A percentile compares a stretch with the other conserved stretches of the same genome.
Evolutionary conservation across 2,888 invertebrate species (phyloP).

Genomic region (Drosophila pegasa): DNA sequence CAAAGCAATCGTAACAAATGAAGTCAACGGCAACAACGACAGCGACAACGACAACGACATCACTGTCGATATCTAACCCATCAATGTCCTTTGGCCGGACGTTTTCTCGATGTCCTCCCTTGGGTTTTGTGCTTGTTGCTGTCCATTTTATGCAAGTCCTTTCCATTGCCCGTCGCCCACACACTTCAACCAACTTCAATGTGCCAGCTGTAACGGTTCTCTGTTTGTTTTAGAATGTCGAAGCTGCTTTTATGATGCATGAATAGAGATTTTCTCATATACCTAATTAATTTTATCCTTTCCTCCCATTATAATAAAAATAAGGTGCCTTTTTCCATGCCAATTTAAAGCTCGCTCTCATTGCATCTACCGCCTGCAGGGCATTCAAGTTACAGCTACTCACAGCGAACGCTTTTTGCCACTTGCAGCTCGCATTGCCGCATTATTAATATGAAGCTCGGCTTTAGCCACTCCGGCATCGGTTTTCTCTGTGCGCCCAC

Average conservation of each 20-base stretch:
- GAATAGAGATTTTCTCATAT: too few relatives aligned
- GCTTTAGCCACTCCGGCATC: constrained; percentile 16
- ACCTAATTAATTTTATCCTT: too few relatives aligned
- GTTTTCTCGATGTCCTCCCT: not conserved
- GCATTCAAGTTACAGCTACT: not conserved
- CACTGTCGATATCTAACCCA: constrained; percentile 32
- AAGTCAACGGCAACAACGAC: constrained; percentile 60
- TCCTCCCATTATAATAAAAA: not conserved
- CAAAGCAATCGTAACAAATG: constrained; percentile 78
- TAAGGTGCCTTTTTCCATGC: not conserved
- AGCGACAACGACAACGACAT: constrained; percentile 9
- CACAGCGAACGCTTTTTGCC: not conserved
- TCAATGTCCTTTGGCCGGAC: constrained; percentile 2
- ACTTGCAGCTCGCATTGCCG: constrained; percentile 33
- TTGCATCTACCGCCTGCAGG: not conserved
- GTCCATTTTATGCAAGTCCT: constrained; percentile 44
- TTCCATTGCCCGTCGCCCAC: not conserved
- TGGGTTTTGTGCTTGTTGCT: constrained; percentile 18
- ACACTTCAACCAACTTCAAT: not conserved
- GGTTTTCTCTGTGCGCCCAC: constrained; percentile 22
- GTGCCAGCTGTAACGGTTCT: not conserved
- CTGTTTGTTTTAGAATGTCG: not conserved
- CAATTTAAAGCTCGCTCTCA: not conserved
- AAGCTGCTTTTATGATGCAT: not conserved
- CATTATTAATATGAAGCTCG: constrained; percentile 60